Evolutionary conservation across 2,888 invertebrate species (phyloP).

Genomic region (Hydroisotoma schaefferi): DNA sequence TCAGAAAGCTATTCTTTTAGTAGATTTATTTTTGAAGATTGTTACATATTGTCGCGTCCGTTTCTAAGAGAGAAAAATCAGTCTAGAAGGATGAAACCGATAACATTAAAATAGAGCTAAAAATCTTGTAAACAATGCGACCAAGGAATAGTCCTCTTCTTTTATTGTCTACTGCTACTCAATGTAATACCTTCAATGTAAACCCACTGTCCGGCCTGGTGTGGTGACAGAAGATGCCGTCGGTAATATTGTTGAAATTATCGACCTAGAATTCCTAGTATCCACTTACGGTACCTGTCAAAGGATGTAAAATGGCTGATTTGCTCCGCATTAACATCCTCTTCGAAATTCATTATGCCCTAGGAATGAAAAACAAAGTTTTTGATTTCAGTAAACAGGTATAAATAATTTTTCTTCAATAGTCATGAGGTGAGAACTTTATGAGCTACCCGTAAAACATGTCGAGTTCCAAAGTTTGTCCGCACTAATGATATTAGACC

Average conservation of each 20-base stretch:
- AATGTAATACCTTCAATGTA: no score
- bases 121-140: no score
- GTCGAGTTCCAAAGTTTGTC: conserved; percentile 33
- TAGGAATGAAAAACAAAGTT: neutral
- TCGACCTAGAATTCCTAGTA: conserved; percentile 6
- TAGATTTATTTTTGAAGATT: no score
- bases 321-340: neutral
- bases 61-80: no score
- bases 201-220: no score
- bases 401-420: neutral
- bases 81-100: no score
- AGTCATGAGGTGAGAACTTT: neutral
- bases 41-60: no score
- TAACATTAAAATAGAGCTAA: no score
- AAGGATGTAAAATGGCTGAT: conserved; percentile 16
- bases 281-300: conserved; percentile 21
- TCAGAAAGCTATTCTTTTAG: no score
- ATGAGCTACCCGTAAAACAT: conserved; percentile 24
- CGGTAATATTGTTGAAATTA: neutral
- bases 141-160: no score
- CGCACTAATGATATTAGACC: conserved; percentile 25
- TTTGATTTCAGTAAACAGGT: neutral
- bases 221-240: no score
- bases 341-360: conserved; percentile 11
- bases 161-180: no score